Evolutionary conservation across 2,113 vertebrate genomes (phyloP).

Genomic region (Aspidoscelis tigris): DNA sequence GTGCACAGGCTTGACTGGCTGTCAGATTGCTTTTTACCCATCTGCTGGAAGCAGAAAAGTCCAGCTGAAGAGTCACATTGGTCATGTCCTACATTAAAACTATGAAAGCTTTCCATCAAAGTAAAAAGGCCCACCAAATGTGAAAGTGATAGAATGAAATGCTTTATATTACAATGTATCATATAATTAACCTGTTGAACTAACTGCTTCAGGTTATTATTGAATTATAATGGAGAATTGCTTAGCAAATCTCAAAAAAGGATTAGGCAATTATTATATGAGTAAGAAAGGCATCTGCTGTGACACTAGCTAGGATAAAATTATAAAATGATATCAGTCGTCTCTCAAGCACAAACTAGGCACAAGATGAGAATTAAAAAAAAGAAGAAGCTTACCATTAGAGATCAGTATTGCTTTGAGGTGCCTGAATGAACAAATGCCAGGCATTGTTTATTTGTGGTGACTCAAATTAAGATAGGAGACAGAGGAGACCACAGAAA

Average conservation of each 20-base stretch:
- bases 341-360: slow-evolving; percentile 1
- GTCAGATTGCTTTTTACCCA: background rate
- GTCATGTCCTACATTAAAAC: slow-evolving; percentile 40
- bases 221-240: slow-evolving; percentile 64
- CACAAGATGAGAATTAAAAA: background rate
- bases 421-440: background rate
- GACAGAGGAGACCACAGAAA: background rate
- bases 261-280: slow-evolving; percentile 57
- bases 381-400: background rate
- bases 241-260: slow-evolving; percentile 61
- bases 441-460: background rate
- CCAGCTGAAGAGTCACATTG: slow-evolving; percentile 39
- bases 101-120: slow-evolving; percentile 55
- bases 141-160: slow-evolving; percentile 60
- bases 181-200: slow-evolving; percentile 72
- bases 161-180: slow-evolving; percentile 54
- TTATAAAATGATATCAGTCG: slow-evolving; percentile 11
- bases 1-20: background rate
- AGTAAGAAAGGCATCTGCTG: slow-evolving; percentile 49
- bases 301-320: slow-evolving; percentile 35
- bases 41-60: slow-evolving; percentile 38
- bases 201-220: slow-evolving; percentile 58
- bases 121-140: slow-evolving; percentile 21
- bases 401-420: slow-evolving; percentile 3
- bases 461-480: background rate